A percentile compares a stretch with the other conserved stretches of the same genome.
These are phyloP conservation scores for Melanostoma scalare DNA, from an alignment of 2,888 invertebrate genomes.

Conservation along the genomic window DNA sequence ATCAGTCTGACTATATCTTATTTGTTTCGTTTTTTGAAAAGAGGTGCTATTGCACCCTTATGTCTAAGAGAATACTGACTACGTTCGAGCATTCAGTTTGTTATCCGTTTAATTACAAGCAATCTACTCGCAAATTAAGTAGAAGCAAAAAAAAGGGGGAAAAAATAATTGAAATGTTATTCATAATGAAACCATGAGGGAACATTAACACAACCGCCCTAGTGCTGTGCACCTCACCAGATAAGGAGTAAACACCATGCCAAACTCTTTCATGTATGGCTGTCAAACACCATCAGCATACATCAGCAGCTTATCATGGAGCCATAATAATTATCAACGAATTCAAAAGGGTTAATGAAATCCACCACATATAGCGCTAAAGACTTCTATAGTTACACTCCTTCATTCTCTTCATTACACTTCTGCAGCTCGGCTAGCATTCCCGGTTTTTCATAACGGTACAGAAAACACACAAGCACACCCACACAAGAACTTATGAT, in stretches of 20 bases:
- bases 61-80: too few species aligned
- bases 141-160: slow-evolving; percentile 57
- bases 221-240: slow-evolving; percentile 53
- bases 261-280: slow-evolving; percentile 22
- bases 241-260: slow-evolving; percentile 39
- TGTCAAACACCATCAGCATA: slow-evolving; percentile 51
- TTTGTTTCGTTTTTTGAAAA: too few species aligned
- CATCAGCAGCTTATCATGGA: slow-evolving; percentile 59
- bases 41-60: too few species aligned
- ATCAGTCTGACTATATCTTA: too few species aligned
- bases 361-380: slow-evolving; percentile 38
- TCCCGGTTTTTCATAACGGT: too few species aligned
- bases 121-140: slow-evolving; percentile 64
- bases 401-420: slow-evolving; percentile 3
- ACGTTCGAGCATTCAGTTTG: slow-evolving; percentile 19
- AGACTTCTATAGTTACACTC: background rate
- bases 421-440: background rate
- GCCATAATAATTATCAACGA: slow-evolving; percentile 61
- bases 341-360: slow-evolving; percentile 65
- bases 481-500: background rate
- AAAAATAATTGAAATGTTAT: slow-evolving; percentile 48
- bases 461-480: too few species aligned
- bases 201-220: slow-evolving; percentile 13
- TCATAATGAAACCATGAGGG: slow-evolving; percentile 33
- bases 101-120: slow-evolving; percentile 58